Base-by-base conservation (phyloP, 2,888 invertebrate species). In the Zele albiditarsus region DNA sequence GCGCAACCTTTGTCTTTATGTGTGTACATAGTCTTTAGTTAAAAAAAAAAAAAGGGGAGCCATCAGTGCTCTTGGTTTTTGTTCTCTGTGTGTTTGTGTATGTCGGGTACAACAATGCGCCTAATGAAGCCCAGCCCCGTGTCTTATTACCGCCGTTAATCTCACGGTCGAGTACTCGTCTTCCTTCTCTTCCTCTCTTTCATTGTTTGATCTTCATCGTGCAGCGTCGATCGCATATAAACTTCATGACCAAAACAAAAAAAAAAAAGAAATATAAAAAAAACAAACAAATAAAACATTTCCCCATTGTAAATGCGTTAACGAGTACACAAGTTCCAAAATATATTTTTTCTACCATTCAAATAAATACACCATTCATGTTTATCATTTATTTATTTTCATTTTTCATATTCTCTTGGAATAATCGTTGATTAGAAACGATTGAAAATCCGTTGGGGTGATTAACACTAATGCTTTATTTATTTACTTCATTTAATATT, bases 61-160 rank as follows among this genome's bases (percentile, higher is more conserved):
- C 57, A 57, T 28, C 28, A 28, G 58, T 46, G 63, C 49, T 66
- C 58, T 67, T 70, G 63, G 23, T 77, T 70, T 74, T 72, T 73
- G 20, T 53, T 53, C 53, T 53, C 5, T 20, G 53, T 53, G 4
- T 53, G 53, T 53, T 8, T 53, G 20, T 53, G 20, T 53, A 20
- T 69, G 68, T 67, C 71, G 75, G 80, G 81, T 82, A 83, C 85
- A 86, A 88, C 88, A 88, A 88, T 88, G 85, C 85, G 80, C 84
- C 84, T 88, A 88, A 88, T 87, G 88, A 88, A 88, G 85, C 85
- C 82, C 82, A 81, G 60, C 46, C 80, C 79, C 82, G 84, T 68
- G 67, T 84, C 85, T 87, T 87, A 88, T 87, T 88, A 86, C 86
- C 80, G 82, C 76, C 84, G 86, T 81, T 84, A 84, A 86, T 85